Base-by-base conservation (phyloP, 2,888 invertebrate genomes). In the Bugulina stolonifera region DNA sequence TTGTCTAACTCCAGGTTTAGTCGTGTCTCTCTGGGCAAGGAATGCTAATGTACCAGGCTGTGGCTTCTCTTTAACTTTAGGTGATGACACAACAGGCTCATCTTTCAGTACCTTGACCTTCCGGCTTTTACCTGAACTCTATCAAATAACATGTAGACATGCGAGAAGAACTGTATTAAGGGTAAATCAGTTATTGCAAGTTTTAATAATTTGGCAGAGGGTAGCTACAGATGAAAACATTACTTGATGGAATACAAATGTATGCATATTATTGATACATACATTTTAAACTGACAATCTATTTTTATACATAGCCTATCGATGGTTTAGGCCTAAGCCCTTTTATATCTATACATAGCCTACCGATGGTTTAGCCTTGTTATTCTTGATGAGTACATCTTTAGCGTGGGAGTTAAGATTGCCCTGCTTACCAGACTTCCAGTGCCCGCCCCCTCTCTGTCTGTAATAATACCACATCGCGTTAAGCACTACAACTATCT, bases 391-490 rank as follows among this genome's bases (percentile, higher is more conserved):
- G 0, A 82, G 75, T 23, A 82, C 79, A 58, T 82, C 80, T 35
- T 79, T 77, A 1, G 81, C 81, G 74, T 82, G 82, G 27, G 73
- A 79, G 25, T 77, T 80, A 3, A 83, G 75, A 1, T 77, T 77
- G n/a, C 83, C 82, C 18, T 77, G 75, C 71, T 83, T 81, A 0
- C 82, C 83, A 18, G 75, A 76, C 69, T 77, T 77, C 83, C 83
- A 83, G 74, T 80, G 81, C 1, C 80, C 80, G 18, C 81, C 80
- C 3, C 81, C 81, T 73, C 78, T 77, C 35, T 76, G 73, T 74
- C 81, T 81, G 1, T 5, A 43, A 43, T 43, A 43, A 43, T 5
- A 43, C 5, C 5, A 43, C 18, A 18, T 10, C 43, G 18, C 43
- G 18, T 43, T 43, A 43, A 5, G 18, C 43, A 10, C 18, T 43